phyloP scores from a whole-genome alignment of 2,797 vertebrate species.

The Phalanger gymnotis region DNA sequence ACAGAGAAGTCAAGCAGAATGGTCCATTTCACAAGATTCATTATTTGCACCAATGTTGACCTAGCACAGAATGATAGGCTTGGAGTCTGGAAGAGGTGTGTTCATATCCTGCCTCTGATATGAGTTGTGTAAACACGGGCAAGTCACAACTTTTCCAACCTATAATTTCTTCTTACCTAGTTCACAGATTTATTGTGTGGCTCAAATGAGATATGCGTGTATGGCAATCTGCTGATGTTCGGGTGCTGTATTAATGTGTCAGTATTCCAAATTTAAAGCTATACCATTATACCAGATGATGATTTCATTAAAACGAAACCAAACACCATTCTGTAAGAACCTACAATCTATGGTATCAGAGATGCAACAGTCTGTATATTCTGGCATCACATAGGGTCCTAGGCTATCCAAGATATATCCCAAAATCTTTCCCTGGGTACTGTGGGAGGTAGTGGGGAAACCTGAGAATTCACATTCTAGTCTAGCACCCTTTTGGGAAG shows the following conservation, averaged over 20 bases:
- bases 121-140: background rate
- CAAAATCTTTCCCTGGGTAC: background rate
- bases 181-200: background rate
- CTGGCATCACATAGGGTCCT: background rate
- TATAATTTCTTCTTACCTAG: background rate
- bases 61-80: background rate
- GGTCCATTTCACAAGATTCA: background rate
- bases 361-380: background rate
- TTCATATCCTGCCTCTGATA: background rate
- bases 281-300: too few species aligned
- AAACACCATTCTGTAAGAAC: background rate
- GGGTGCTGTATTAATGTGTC: background rate
- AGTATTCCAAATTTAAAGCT: background rate
- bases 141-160: background rate
- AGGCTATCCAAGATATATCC: background rate
- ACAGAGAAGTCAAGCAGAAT: too few species aligned
- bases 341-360: background rate
- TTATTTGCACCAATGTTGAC: background rate
- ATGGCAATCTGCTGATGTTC: background rate
- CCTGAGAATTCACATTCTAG: background rate
- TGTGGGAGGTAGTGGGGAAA: background rate
- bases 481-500: background rate
- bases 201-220: background rate
- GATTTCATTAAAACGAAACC: background rate
- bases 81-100: background rate